Percentiles rank a stretch among this genome's conserved stretches.
phyloP scores from a whole-genome alignment of 2,113 vertebrate species.

The Pterocles gutturalis region DNA sequence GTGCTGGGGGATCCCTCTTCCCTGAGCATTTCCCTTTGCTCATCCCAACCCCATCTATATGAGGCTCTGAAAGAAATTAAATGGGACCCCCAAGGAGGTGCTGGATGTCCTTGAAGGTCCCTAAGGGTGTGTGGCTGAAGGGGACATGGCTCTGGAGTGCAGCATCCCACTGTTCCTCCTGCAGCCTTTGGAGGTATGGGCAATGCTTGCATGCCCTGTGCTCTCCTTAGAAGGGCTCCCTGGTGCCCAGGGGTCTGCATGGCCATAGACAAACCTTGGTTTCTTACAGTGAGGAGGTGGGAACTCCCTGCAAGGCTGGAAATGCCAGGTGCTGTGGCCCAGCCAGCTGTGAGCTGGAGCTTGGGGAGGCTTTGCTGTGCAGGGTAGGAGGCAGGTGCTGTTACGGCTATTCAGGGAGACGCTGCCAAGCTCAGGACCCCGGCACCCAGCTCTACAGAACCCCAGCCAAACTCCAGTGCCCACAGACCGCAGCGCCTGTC shows the following conservation, averaged over 20 bases:
- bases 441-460: background rate
- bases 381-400: slow-evolving; percentile 5
- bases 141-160: background rate
- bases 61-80: background rate
- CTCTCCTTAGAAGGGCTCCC: background rate
- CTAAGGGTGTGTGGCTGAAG: background rate
- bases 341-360: background rate
- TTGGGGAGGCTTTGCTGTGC: background rate
- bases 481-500: background rate
- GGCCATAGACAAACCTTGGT: background rate
- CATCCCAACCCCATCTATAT: background rate
- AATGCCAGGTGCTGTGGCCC: background rate
- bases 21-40: background rate
- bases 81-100: rapidly evolving
- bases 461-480: background rate
- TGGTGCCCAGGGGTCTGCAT: background rate
- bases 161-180: background rate
- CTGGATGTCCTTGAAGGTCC: background rate
- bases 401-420: background rate
- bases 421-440: background rate
- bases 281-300: background rate
- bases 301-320: background rate
- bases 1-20: background rate
- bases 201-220: background rate
- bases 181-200: background rate